Percentiles rank a stretch among this genome's conserved stretches.
Conservation (phyloP, 2,797 vertebrate genomes). For the Diplodus puntazzo region DNA sequence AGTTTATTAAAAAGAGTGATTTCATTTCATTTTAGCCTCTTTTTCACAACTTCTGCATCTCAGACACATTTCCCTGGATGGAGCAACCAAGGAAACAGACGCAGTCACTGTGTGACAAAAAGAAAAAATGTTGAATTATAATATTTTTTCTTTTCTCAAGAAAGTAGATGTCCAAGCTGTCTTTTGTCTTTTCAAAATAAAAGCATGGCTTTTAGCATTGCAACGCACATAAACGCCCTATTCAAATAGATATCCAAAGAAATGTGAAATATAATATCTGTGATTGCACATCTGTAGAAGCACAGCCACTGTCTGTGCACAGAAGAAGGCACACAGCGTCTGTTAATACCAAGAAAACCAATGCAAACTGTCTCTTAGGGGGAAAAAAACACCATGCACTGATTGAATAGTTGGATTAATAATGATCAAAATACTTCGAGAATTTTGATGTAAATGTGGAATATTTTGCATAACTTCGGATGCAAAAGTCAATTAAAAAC, state of each 20-base stretch:
- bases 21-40: conserved; percentile 39
- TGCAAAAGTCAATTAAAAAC: neutral
- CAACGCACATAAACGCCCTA: neutral
- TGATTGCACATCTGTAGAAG: conserved; percentile 38
- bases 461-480: neutral
- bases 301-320: neutral
- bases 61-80: neutral
- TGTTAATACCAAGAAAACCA: neutral
- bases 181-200: neutral
- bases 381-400: neutral
- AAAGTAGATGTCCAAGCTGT: neutral
- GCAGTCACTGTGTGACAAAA: neutral
- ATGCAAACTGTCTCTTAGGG: neutral
- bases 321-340: neutral
- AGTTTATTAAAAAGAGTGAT: conserved; percentile 10
- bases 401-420: neutral
- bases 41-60: neutral
- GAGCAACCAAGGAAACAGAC: neutral
- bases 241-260: neutral
- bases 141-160: neutral
- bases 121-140: neutral
- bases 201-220: neutral
- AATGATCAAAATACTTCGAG: neutral
- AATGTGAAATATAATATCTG: conserved; percentile 17
- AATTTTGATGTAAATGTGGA: neutral